Conservation (phyloP, 2,797 vertebrate genomes). For the Synaphobranchus kaupii region DNA sequence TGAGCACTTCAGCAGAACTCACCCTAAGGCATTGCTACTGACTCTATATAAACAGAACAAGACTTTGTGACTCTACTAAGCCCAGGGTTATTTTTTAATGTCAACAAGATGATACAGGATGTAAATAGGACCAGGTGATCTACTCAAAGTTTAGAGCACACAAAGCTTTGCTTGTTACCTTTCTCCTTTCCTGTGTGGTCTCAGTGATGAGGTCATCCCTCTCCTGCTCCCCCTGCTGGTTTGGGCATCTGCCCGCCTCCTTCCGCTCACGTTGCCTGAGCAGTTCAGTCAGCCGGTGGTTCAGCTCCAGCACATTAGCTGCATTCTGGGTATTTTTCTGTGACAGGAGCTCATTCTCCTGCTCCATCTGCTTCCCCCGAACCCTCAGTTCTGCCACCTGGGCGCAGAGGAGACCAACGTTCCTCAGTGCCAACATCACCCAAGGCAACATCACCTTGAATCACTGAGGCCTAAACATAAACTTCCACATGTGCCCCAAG, state of each 20-base stretch:
- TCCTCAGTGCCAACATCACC: neutral
- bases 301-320: conserved; percentile 73
- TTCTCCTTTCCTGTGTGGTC: conserved; percentile 57
- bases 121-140: neutral
- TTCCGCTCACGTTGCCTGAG: conserved; percentile 64
- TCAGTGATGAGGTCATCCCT: conserved; percentile 60
- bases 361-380: conserved; percentile 79
- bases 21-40: neutral
- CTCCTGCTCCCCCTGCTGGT: conserved; percentile 60
- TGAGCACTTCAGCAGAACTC: neutral
- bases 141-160: neutral
- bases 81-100: neutral
- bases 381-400: conserved; percentile 81
- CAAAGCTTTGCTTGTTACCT: conserved; percentile 46
- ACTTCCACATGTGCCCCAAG: neutral
- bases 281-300: conserved; percentile 71
- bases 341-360: conserved; percentile 77
- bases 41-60: neutral
- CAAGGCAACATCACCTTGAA: neutral
- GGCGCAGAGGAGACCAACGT: neutral
- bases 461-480: too few relatives aligned
- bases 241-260: conserved; percentile 43
- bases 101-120: neutral
- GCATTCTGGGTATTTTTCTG: conserved; percentile 77
- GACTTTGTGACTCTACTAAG: neutral